phyloP scores from a whole-genome alignment of 2,888 invertebrate species.

The Agonopterix subpropinquella region DNA sequence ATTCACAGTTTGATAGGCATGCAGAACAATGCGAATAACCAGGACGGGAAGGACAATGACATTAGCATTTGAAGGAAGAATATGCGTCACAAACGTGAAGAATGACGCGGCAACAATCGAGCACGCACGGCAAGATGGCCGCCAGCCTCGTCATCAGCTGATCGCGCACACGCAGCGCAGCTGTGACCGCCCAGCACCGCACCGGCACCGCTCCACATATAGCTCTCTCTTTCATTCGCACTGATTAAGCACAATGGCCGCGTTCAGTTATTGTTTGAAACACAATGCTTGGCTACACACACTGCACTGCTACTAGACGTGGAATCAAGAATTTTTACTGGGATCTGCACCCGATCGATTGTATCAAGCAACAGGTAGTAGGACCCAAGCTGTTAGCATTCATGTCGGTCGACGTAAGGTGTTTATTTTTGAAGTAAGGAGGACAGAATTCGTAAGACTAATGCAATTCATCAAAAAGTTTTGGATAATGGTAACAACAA shows the following conservation, averaged over 20 bases:
- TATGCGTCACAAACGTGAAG: slow-evolving; percentile 55
- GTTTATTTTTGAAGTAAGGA: too few relatives aligned
- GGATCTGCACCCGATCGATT: slow-evolving; percentile 15
- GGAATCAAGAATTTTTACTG: slow-evolving; percentile 12
- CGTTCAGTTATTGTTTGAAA: slow-evolving; percentile 48
- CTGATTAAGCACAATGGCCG: slow-evolving; percentile 44
- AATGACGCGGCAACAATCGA: slow-evolving; percentile 63
- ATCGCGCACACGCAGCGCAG: slow-evolving; percentile 67
- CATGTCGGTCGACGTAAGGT: too few relatives aligned
- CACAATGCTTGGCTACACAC: slow-evolving; percentile 26
- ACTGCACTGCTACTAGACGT: slow-evolving; percentile 6
- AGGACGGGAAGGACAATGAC: slow-evolving; percentile 60
- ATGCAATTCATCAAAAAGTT: too few relatives aligned
- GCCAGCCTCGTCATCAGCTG: slow-evolving; percentile 66
- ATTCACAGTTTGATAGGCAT: slow-evolving; percentile 18
- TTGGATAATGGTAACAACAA: too few relatives aligned
- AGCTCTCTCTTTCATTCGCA: slow-evolving; percentile 55
- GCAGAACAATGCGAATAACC: slow-evolving; percentile 34
- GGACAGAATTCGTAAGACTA: too few relatives aligned
- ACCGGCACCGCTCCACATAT: slow-evolving; percentile 31
- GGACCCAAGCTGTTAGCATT: too few relatives aligned
- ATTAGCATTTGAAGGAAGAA: slow-evolving; percentile 55
- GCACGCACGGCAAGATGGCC: slow-evolving; percentile 69
- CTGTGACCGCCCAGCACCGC: slow-evolving; percentile 35
- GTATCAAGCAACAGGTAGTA: slow-evolving; percentile 9